phyloP scores from a whole-genome alignment of 2,113 vertebrate species.

The Octodon degus region DNA sequence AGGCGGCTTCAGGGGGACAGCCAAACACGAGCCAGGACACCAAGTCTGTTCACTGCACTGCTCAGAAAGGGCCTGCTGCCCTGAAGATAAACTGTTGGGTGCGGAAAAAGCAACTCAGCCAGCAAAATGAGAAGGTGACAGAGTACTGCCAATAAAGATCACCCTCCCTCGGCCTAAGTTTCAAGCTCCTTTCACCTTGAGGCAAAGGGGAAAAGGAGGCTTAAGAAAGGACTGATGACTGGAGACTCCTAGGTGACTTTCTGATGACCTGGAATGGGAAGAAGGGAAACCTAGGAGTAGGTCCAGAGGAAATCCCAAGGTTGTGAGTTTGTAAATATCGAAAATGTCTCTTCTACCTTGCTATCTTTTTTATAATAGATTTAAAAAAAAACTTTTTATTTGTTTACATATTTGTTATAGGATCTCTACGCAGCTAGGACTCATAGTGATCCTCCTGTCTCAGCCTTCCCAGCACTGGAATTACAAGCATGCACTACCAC shows the following conservation, averaged over 20 bases:
- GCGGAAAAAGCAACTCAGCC: background rate
- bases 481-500: too few species aligned
- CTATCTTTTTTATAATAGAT: too few species aligned
- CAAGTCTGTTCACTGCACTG: background rate
- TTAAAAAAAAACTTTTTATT: too few species aligned
- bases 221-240: background rate
- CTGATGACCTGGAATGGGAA: background rate
- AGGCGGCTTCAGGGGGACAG: too few species aligned
- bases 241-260: background rate
- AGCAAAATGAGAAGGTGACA: background rate
- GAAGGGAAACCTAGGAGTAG: background rate
- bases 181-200: background rate
- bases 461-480: too few species aligned
- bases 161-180: background rate
- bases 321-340: background rate
- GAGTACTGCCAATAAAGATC: background rate
- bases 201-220: background rate
- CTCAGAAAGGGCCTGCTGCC: background rate
- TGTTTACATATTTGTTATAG: too few species aligned
- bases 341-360: background rate
- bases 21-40: background rate
- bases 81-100: background rate
- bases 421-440: too few species aligned
- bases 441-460: too few species aligned
- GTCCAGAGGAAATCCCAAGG: background rate